Conservation (phyloP, 2,113 vertebrate species). For the Lepus americanus region DNA sequence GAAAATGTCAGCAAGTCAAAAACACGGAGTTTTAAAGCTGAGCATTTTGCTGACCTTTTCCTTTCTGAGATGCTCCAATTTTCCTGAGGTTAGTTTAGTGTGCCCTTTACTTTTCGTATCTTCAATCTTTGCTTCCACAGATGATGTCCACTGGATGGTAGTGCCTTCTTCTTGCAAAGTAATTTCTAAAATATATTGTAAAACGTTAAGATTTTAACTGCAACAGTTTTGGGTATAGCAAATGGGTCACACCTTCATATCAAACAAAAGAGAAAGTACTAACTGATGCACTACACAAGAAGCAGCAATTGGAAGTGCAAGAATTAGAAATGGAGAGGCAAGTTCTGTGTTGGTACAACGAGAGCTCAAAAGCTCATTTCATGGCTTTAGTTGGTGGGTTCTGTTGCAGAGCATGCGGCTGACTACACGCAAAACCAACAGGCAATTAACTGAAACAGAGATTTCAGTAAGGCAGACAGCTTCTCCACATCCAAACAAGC, state of each 20-base stretch:
- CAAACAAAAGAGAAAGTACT: constrained; percentile 25
- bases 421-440: not conserved
- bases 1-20: not conserved
- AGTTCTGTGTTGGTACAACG: not conserved
- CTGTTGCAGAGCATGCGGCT: not conserved
- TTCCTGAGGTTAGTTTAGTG: constrained; percentile 89
- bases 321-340: not conserved
- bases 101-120: constrained; percentile 83
- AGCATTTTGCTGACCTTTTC: constrained; percentile 90
- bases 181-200: constrained; percentile 74
- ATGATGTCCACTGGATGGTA: constrained; percentile 93
- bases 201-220: constrained; percentile 38
- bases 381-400: not conserved
- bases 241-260: not conserved
- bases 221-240: not conserved
- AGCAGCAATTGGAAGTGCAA: not conserved
- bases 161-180: constrained; percentile 55
- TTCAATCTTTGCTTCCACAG: constrained; percentile 88
- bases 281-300: not conserved
- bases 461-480: not conserved
- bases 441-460: not conserved
- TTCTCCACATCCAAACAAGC: constrained; percentile 37
- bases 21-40: not conserved
- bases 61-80: constrained; percentile 92
- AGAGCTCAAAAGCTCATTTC: not conserved